Base-by-base conservation (phyloP, 2,113 vertebrate genomes). In the Amphilophus citrinellus region DNA sequence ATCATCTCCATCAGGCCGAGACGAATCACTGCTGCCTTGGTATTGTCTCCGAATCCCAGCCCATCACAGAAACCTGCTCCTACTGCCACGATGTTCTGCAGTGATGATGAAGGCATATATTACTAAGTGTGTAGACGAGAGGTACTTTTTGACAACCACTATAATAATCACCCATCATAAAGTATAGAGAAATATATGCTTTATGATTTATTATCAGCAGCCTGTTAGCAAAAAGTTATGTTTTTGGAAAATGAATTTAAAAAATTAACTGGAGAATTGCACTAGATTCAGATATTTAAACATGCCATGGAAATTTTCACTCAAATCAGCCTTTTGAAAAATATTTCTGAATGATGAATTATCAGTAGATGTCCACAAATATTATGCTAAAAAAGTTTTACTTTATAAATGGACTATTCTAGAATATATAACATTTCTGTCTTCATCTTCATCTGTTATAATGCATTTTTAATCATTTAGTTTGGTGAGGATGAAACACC, bases 1-100 rank as follows among this genome's bases (percentile, higher is more conserved):
- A 99, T 98, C 98, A 99, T 99, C 96, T 99, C 98, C 98, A 98
- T 97, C 85, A 99, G 94, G 2, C 98, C 98, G 80, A 99, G 96
- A 6, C 98, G 98, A 89, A 99, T 99, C 89, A 99, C 97, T 0
- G 97, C 98, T 0, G 98, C 98, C 92, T 99, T 99, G 0, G 98
- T 99, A 94, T 99, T 99, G 94, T 99, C 98, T 0, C 98, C 98
- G 0, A 97, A 99, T 42, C 97, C 97, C 1, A 99, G 97, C 1
- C 98, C 98, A 0, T 99, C 98, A 0, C 98, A 99, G 97, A 99
- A 99, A 35, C 98, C 98, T 3, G 98, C 97, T 3, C 97, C 98
- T 0, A 99, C 97, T 0, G 98, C 98, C 39, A 99, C 98, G 1
- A 99, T 89, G 1, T 99, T 99, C 98, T 99, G 94, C 24, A 85